These are phyloP conservation scores for Morpho deidamia DNA, from an alignment of 2,888 invertebrate genomes.

Conservation along the genomic window DNA sequence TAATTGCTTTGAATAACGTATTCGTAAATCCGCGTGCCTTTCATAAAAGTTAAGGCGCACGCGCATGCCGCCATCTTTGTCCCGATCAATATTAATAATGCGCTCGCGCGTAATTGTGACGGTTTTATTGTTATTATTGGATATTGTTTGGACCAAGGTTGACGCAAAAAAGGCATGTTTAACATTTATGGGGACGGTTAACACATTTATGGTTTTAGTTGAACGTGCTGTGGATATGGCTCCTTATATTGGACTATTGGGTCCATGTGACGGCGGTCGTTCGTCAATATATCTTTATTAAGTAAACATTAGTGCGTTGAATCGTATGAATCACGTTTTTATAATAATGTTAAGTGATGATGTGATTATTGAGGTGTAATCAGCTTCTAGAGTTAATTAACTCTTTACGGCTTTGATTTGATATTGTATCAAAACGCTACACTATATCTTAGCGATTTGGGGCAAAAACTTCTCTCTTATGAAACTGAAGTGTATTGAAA, in stretches of 20 bases:
- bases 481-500: too few species aligned
- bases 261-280: not conserved
- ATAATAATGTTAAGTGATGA: too few species aligned
- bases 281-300: not conserved
- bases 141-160: conserved; percentile 68
- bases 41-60: not conserved
- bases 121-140: conserved; percentile 70
- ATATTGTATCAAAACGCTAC: too few species aligned
- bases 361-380: too few species aligned
- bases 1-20: too few species aligned
- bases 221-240: conserved; percentile 31
- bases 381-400: too few species aligned
- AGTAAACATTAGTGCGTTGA: not conserved
- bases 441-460: too few species aligned
- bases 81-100: conserved; percentile 42
- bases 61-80: conserved; percentile 35
- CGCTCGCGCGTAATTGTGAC: conserved; percentile 42
- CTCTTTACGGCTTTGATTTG: too few species aligned
- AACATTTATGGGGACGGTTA: conserved; percentile 39
- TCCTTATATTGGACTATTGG: conserved; percentile 10
- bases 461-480: too few species aligned
- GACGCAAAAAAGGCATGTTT: conserved; percentile 55
- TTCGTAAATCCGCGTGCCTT: too few species aligned
- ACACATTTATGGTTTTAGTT: conserved; percentile 33
- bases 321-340: too few species aligned